Percentiles rank a stretch among this genome's conserved stretches.
phyloP scores from a whole-genome alignment of 2,797 vertebrate species.

The Petrocephalus sullivani region DNA sequence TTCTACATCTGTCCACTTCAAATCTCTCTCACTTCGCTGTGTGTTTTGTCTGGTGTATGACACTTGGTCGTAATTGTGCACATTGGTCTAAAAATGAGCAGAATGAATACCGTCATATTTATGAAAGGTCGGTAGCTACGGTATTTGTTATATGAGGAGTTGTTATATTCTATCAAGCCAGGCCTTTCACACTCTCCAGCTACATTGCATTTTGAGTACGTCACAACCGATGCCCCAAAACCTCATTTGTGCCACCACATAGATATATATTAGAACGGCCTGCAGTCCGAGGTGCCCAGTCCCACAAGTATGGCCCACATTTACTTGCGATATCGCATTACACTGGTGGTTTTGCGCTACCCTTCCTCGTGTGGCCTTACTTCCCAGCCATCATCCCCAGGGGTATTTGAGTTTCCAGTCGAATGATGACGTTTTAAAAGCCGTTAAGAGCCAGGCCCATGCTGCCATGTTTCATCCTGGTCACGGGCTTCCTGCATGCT shows the following conservation, averaged over 20 bases:
- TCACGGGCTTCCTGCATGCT: not conserved
- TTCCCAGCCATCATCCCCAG: slow-evolving; percentile 53
- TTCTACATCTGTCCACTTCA: not conserved
- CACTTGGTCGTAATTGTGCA: not conserved
- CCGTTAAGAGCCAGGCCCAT: not conserved
- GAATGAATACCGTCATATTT: not conserved
- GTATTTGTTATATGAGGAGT: not conserved
- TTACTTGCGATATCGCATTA: slow-evolving; percentile 77
- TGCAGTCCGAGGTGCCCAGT: slow-evolving; percentile 39
- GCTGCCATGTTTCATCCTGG: not conserved
- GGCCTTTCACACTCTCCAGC: not conserved
- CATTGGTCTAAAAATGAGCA: not conserved
- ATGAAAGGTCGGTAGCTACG: not conserved
- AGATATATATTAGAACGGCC: not conserved
- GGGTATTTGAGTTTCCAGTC: slow-evolving; percentile 59
- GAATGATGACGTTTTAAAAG: slow-evolving; percentile 35
- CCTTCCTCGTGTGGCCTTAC: slow-evolving; percentile 75
- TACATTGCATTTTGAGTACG: not conserved
- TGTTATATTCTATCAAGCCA: not conserved
- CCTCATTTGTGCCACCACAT: not conserved
- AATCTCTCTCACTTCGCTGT: not conserved
- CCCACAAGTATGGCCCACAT: slow-evolving; percentile 68
- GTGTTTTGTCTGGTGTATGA: not conserved
- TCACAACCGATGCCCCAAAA: not conserved
- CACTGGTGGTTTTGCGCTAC: slow-evolving; percentile 75